Evolutionary conservation across 35 echinoderm and acorn worm genomes (phyloP).

Genomic region (Chiridota heheva): DNA sequence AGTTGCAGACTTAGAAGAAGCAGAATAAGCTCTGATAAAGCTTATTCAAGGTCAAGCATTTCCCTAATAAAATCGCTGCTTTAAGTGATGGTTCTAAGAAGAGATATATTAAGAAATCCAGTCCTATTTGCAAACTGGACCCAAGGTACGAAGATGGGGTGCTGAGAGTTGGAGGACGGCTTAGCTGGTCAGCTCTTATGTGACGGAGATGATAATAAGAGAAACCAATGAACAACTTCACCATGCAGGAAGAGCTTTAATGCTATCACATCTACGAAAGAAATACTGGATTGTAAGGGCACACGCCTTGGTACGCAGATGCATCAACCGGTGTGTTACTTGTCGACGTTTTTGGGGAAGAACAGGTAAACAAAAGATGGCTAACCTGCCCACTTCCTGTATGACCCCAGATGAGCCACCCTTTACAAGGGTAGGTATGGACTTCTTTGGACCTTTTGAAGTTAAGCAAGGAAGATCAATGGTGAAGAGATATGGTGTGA

Average conservation of each 20-base stretch:
- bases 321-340: conserved; percentile 28
- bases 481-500: conserved; percentile 45
- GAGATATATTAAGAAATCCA: conserved; percentile 26
- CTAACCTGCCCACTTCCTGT: conserved; percentile 35
- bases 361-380: conserved; percentile 37
- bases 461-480: conserved; percentile 52
- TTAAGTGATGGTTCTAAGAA: background rate
- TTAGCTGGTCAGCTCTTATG: conserved; percentile 26
- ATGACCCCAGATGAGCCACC: conserved; percentile 38
- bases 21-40: conserved; percentile 2
- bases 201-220: conserved; percentile 51
- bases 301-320: conserved; percentile 20
- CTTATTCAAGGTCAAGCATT: conserved; percentile 26
- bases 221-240: conserved; percentile 39
- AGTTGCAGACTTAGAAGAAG: conserved; percentile 2
- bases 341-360: background rate
- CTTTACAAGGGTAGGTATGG: conserved; percentile 40
- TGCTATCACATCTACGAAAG: conserved; percentile 24
- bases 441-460: conserved; percentile 59
- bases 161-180: conserved; percentile 54
- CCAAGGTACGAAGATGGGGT: conserved; percentile 25
- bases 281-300: conserved; percentile 40
- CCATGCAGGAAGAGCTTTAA: conserved; percentile 24
- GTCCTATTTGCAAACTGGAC: conserved; percentile 61
- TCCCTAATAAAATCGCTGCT: conserved; percentile 11